These are phyloP conservation scores for Acanthisitta chloris DNA, from an alignment of 2,113 vertebrate genomes.

Conservation along the genomic window DNA sequence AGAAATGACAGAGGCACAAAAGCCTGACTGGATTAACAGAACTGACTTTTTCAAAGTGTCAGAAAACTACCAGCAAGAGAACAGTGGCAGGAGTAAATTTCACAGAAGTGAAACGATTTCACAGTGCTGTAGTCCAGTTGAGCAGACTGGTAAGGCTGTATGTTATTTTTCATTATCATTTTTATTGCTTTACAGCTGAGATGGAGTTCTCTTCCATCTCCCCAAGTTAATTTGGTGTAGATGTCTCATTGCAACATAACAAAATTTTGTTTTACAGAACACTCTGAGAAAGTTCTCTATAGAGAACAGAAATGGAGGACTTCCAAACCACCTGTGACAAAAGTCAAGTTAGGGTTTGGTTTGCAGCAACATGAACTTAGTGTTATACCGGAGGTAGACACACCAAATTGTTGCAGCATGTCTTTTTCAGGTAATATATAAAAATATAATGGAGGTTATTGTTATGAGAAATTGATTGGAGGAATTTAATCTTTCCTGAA, in stretches of 20 bases:
- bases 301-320: slow-evolving; percentile 47
- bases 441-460: background rate
- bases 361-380: slow-evolving; percentile 90
- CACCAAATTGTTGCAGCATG: slow-evolving; percentile 69
- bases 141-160: slow-evolving; percentile 22
- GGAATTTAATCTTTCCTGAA: background rate
- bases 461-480: background rate
- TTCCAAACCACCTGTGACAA: slow-evolving; percentile 82
- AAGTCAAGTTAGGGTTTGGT: slow-evolving; percentile 70
- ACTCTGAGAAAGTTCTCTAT: background rate
- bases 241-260: background rate
- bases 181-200: background rate
- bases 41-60: slow-evolving; percentile 61
- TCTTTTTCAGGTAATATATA: slow-evolving; percentile 70
- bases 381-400: slow-evolving; percentile 87
- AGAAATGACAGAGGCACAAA: background rate
- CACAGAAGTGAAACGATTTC: background rate
- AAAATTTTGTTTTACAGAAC: slow-evolving; percentile 51
- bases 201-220: background rate
- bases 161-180: background rate
- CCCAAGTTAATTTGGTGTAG: background rate
- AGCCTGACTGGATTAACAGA: slow-evolving; percentile 40
- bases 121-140: background rate
- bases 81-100: background rate
- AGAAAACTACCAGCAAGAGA: slow-evolving; percentile 12